Evolutionary conservation across 2,797 vertebrate species (phyloP).

Genomic region (Sciurus vulgaris): DNA sequence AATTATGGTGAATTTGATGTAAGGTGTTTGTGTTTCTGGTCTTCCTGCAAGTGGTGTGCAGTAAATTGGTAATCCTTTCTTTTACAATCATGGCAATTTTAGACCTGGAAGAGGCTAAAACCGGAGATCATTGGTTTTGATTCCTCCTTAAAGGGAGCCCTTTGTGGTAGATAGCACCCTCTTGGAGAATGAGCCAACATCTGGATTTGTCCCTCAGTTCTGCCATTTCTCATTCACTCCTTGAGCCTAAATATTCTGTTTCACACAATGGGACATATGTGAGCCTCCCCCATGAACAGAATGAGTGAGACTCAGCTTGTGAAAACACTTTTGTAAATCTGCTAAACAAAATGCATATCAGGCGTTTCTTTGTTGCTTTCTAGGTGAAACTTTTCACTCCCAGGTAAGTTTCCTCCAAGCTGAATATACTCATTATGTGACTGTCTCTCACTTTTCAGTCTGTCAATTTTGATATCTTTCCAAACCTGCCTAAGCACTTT

Average conservation of each 20-base stretch:
- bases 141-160: neutral
- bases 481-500: neutral
- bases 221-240: neutral
- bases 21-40: neutral
- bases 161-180: neutral
- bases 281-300: neutral
- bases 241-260: neutral
- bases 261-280: neutral
- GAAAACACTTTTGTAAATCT: neutral
- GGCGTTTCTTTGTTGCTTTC: neutral
- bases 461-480: neutral
- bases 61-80: neutral
- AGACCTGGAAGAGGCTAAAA: neutral
- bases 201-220: neutral
- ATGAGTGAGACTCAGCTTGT: neutral
- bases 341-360: neutral
- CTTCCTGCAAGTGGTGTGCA: neutral
- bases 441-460: neutral
- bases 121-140: neutral
- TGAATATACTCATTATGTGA: neutral
- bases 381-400: neutral
- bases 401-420: neutral
- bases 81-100: neutral
- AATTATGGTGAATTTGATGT: neutral
- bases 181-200: neutral